A percentile compares a stretch with the other conserved stretches of the same genome.
phyloP scores from a whole-genome alignment of 2,113 vertebrate species.

The Melospiza melodia region DNA sequence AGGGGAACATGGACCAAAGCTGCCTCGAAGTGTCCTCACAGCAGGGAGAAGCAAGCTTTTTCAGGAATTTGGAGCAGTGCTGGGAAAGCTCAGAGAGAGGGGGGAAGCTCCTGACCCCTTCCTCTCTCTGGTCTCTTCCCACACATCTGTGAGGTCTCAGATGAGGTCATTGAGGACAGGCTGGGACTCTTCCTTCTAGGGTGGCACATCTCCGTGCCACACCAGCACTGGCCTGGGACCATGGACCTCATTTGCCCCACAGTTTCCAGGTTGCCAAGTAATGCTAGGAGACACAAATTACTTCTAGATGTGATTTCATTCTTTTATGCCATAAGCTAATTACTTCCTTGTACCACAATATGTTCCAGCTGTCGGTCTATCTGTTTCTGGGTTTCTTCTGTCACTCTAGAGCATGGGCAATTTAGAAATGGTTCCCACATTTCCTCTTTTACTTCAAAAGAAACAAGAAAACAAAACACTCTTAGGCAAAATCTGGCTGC shows the following conservation, averaged over 20 bases:
- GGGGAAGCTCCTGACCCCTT: background rate
- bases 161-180: background rate
- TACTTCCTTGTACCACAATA: constrained; percentile 38
- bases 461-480: constrained; percentile 22
- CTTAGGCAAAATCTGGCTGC: background rate
- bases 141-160: background rate
- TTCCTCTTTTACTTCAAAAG: constrained; percentile 53
- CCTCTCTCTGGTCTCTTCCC: background rate
- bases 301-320: constrained; percentile 44
- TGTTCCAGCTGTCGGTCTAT: constrained; percentile 46
- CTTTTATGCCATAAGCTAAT: constrained; percentile 29
- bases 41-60: background rate
- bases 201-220: background rate
- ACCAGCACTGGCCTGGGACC: background rate
- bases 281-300: background rate
- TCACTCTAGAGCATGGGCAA: constrained; percentile 28
- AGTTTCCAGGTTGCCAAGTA: background rate
- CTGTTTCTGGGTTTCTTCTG: constrained; percentile 51
- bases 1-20: background rate
- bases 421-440: constrained; percentile 64
- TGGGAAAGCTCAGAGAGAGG: background rate
- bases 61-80: background rate
- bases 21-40: fast-evolving
- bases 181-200: background rate
- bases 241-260: background rate